Conservation (phyloP, 2,797 vertebrate genomes). For the Rhinogobio ventralis region DNA sequence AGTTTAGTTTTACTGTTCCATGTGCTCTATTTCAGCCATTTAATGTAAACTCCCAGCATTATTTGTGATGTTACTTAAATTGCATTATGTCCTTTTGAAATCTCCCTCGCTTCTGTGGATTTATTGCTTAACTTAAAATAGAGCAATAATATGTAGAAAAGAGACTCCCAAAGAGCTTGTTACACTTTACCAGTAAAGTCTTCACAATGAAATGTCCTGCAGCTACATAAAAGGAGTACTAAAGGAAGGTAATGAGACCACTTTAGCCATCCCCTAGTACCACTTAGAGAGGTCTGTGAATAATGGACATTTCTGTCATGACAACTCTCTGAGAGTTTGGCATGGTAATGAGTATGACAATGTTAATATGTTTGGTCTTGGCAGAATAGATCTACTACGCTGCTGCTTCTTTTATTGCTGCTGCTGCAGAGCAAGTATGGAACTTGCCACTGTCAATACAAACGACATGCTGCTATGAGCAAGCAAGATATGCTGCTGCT, state of each 20-base stretch:
- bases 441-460: neutral
- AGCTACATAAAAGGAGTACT: conserved; percentile 16
- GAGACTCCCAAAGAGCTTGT: conserved; percentile 7
- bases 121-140: neutral
- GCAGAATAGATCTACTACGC: neutral
- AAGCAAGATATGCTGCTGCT: neutral
- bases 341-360: neutral
- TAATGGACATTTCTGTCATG: conserved; percentile 13
- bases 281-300: conserved; percentile 19
- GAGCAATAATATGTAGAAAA: neutral
- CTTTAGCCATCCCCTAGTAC: conserved; percentile 5
- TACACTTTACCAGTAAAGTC: conserved; percentile 9
- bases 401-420: neutral
- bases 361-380: neutral
- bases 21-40: neutral
- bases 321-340: neutral
- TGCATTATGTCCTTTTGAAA: neutral
- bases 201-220: conserved; percentile 18
- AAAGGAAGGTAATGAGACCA: conserved; percentile 18
- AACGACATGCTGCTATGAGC: neutral
- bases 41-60: neutral
- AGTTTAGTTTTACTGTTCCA: neutral
- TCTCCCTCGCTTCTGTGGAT: neutral
- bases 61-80: conserved; percentile 2
- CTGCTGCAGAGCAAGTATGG: neutral